Base-by-base conservation (phyloP, 1,140 invertebrate genomes). In the Hyles euphorbiae region DNA sequence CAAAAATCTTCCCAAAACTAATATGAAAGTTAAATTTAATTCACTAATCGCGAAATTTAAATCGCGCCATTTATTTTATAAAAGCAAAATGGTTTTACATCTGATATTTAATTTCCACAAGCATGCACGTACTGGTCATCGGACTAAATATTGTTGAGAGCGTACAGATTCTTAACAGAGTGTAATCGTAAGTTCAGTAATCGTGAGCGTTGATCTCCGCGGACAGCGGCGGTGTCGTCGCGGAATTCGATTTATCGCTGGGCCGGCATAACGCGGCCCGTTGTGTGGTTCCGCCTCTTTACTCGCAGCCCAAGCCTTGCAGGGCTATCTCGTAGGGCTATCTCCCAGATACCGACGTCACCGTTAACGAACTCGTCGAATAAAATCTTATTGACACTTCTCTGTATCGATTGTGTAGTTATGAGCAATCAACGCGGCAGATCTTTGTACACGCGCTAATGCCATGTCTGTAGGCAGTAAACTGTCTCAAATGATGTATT, bases 211-310 rank as follows among this genome's bases (percentile, higher is more conserved):
- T 67, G 76, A 83, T 83, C 79, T 76, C 66, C 52, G 46, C 70
- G 60, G 70, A 78, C 74, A 76, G 69, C 70, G 65, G 57, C 63
- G 77, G 71, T 81, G 76, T 86, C 81, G 76, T 78, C 76, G 81
- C 78, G 74, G 73, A 80, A 76, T 84, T 81, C 73, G 72, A 84
- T 87, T 84, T 87, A 87, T 84, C 65, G 80, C 61, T 67, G 68
- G 60, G 68, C 54, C 60, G 61, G 70, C 71, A 83, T 81, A 86
- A 86, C 73, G 76, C 74, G 58, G 56, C 62, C 70, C 77, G 78
- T 83, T 81, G 81, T 83, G 58, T 62, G 68, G 74, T 79, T 81
- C 76, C 79, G 78, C 81, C 74, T 83, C 74, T 74, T 77, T 77
- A 74, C 69, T 65, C 65, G 57, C 62, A 66, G 57, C 58, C 34